Percentiles rank a stretch among this genome's conserved stretches.
Conservation (phyloP, 1,140 invertebrate species). For the Harpegnathos saltator region DNA sequence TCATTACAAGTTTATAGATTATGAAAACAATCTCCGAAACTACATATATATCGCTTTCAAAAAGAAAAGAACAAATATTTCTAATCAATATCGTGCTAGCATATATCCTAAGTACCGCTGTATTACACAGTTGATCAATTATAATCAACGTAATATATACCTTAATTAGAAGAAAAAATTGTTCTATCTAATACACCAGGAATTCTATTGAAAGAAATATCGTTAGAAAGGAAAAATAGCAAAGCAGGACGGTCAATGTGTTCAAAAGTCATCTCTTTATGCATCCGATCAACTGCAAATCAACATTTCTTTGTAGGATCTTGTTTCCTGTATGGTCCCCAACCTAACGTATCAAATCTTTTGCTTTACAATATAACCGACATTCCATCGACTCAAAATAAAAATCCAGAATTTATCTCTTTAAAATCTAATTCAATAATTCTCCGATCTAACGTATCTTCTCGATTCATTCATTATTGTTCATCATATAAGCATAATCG, state of each 20-base stretch:
- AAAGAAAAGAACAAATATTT: conserved; percentile 34
- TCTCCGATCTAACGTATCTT: background rate
- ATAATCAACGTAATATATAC: conserved; percentile 53
- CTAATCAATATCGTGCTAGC: conserved; percentile 31
- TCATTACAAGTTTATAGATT: conserved; percentile 54
- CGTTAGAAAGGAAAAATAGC: background rate
- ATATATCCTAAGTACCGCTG: conserved; percentile 36
- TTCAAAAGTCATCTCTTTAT: background rate
- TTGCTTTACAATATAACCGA: background rate
- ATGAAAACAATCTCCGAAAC: conserved; percentile 29
- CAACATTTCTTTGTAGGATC: background rate
- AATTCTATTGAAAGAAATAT: conserved; percentile 7
- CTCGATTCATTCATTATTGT: conserved; percentile 3
- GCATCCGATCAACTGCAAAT: background rate
- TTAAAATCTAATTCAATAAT: conserved; percentile 7
- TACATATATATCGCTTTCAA: conserved; percentile 19
- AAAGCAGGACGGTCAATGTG: background rate
- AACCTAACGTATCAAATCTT: background rate
- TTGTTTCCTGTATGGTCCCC: conserved; percentile 18
- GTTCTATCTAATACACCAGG: background rate
- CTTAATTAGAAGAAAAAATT: conserved; percentile 2
- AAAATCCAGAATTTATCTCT: background rate
- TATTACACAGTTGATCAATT: background rate
- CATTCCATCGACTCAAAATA: conserved; percentile 1
- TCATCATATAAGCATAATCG: conserved; percentile 20